Evolutionary conservation across 1,140 invertebrate genomes (phyloP).

Genomic region (Calliopsis andreniformis): DNA sequence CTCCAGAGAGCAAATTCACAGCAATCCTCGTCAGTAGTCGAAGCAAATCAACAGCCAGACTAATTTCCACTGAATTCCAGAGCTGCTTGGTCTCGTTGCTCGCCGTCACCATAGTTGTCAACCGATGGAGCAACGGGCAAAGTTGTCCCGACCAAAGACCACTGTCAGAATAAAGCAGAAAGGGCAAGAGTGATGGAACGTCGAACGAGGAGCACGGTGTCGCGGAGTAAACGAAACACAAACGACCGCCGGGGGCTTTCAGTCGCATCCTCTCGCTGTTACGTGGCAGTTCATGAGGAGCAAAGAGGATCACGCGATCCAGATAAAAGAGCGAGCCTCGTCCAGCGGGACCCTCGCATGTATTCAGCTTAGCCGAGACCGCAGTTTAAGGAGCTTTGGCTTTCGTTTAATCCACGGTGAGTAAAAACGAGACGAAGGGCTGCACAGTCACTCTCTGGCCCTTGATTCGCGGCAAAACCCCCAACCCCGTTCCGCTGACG

Average conservation of each 20-base stretch:
- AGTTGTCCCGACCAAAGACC: too few species aligned
- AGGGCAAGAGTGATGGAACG: neutral
- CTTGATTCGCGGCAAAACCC: constrained; percentile 71
- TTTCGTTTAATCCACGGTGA: constrained; percentile 80
- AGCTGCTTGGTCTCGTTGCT: too few species aligned
- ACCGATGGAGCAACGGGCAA: too few species aligned
- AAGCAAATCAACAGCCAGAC: neutral
- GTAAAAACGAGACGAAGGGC: constrained; percentile 77
- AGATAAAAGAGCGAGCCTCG: constrained; percentile 69
- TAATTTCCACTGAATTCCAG: too few species aligned
- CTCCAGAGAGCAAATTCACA: too few species aligned
- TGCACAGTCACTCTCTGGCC: constrained; percentile 65
- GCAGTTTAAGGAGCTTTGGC: constrained; percentile 81
- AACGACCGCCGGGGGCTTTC: constrained; percentile 37
- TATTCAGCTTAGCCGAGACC: constrained; percentile 80
- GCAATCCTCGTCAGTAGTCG: neutral
- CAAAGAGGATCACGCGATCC: constrained; percentile 68
- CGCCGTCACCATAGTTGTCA: too few species aligned
- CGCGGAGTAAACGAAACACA: constrained; percentile 60
- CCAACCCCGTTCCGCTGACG: constrained; percentile 53
- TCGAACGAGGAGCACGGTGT: neutral
- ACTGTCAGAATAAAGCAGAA: neutral
- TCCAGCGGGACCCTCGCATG: constrained; percentile 75
- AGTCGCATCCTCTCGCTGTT: constrained; percentile 62
- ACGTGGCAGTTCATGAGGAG: constrained; percentile 61